Evolutionary conservation across 1,140 invertebrate genomes (phyloP).

Genomic region (Halesus radiatus): DNA sequence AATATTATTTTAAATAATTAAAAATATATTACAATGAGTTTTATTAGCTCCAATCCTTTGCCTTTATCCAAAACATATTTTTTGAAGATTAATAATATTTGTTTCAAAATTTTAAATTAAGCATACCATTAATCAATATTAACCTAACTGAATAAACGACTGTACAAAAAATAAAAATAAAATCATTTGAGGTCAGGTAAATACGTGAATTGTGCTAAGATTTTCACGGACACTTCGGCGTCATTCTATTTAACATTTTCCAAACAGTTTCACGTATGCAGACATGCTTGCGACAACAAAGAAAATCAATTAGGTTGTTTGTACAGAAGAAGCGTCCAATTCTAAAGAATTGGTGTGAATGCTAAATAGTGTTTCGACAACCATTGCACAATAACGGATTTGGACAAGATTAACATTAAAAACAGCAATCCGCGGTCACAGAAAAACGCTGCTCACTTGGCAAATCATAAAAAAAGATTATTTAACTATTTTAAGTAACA

Average conservation of each 20-base stretch:
- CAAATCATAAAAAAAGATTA: no score
- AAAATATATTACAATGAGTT: no score
- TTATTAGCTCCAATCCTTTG: no score
- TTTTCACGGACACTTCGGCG: conserved; percentile 7
- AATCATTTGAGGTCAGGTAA: no score
- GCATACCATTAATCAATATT: no score
- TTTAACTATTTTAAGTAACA: no score
- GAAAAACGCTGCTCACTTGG: not conserved
- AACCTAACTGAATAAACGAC: no score
- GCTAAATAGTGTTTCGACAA: not conserved
- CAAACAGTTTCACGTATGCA: conserved; percentile 15
- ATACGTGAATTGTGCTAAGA: not conserved
- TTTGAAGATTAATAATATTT: no score
- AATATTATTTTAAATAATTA: no score
- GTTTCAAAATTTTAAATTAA: no score
- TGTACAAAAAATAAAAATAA: no score
- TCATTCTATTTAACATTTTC: not conserved
- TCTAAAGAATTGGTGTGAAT: conserved; percentile 18
- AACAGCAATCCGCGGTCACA: not conserved
- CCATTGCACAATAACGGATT: not conserved
- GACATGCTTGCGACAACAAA: not conserved
- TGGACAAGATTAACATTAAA: conserved; percentile 16
- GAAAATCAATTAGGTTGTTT: conserved; percentile 31
- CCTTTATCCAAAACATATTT: no score
- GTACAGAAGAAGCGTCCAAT: not conserved